A percentile compares a stretch with the other conserved stretches of the same genome.
Evolutionary conservation across 2,797 vertebrate species (phyloP).

Genomic region (Eleutherodactylus coqui): DNA sequence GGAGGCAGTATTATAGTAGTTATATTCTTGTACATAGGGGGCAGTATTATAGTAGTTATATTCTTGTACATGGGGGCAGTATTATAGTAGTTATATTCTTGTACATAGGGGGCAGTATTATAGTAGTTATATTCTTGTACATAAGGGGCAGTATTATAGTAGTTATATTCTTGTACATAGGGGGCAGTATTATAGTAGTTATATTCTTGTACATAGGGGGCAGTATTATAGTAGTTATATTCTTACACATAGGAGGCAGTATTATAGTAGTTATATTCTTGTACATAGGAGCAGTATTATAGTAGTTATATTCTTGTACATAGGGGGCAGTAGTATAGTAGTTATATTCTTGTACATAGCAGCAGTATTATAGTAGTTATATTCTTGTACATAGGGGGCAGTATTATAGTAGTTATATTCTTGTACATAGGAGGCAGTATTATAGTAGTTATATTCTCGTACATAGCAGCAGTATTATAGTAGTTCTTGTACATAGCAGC

Average conservation of each 20-base stretch:
- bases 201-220: no score
- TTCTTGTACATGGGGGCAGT: background rate
- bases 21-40: conserved; percentile 4
- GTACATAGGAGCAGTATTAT: conserved; percentile 5
- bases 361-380: background rate
- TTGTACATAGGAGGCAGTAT: background rate
- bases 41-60: conserved; percentile 14
- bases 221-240: no score
- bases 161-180: no score
- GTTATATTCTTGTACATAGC: background rate
- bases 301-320: background rate
- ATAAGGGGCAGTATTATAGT: background rate
- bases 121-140: background rate
- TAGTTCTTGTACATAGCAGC: background rate
- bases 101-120: background rate
- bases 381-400: background rate
- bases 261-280: conserved; percentile 11
- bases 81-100: conserved; percentile 7
- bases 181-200: no score
- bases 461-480: background rate
- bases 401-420: conserved; percentile 4
- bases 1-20: background rate
- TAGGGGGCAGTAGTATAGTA: background rate
- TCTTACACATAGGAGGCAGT: no score
- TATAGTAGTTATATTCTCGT: no score